A percentile compares a stretch with the other conserved stretches of the same genome.
These are phyloP conservation scores for Zhengitettix transpicula DNA, from an alignment of 2,888 invertebrate species.

Conservation along the genomic window DNA sequence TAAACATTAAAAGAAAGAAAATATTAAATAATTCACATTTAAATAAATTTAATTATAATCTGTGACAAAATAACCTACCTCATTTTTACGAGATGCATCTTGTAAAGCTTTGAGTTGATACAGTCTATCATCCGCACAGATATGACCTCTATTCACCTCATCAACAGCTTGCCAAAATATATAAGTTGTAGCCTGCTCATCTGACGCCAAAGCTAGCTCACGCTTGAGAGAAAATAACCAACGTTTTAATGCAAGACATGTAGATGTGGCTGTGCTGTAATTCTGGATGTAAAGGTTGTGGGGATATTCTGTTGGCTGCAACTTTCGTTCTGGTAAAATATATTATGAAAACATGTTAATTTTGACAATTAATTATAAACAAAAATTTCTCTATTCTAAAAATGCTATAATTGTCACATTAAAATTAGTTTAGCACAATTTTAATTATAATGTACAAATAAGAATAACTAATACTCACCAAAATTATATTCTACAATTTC, in stretches of 20 bases:
- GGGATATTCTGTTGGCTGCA: slow-evolving; percentile 85
- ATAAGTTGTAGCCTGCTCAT: slow-evolving; percentile 60
- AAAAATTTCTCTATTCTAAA: background rate
- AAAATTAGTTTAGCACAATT: background rate
- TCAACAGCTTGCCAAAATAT: slow-evolving; percentile 90
- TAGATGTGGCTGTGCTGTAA: slow-evolving; percentile 92
- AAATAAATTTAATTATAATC: background rate
- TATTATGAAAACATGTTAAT: background rate
- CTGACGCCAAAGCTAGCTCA: slow-evolving; percentile 45
- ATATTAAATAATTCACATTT: background rate
- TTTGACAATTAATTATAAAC: background rate
- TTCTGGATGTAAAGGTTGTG: slow-evolving; percentile 98
- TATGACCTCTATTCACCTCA: slow-evolving; percentile 86
- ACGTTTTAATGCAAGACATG: slow-evolving; percentile 75
- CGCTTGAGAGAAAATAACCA: slow-evolving; percentile 69
- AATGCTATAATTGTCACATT: background rate
- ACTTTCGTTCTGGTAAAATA: slow-evolving; percentile 64
- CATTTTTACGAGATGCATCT: slow-evolving; percentile 67
- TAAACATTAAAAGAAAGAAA: slow-evolving; percentile 18
- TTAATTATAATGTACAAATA: background rate
- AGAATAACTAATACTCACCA: slow-evolving; percentile 39
- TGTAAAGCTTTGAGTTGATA: slow-evolving; percentile 94
- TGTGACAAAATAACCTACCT: slow-evolving; percentile 28
- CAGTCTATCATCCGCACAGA: slow-evolving; percentile 74
- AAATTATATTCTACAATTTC: slow-evolving; percentile 96